Percentiles rank a stretch among this genome's conserved stretches.
Evolutionary conservation across 2,888 invertebrate genomes (phyloP).

Genomic region (Amphipyra berbera): DNA sequence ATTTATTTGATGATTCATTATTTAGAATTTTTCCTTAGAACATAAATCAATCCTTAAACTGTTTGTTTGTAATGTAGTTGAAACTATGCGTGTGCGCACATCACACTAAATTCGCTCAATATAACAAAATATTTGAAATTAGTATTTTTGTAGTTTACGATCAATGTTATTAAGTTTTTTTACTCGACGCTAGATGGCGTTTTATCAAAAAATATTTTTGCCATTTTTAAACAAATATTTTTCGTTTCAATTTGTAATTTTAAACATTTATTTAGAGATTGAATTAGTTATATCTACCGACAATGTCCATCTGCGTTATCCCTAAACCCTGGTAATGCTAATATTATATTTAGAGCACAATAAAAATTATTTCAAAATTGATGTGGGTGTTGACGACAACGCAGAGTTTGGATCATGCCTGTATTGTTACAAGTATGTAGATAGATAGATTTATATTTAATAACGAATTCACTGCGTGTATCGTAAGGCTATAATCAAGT

Average conservation of each 20-base stretch:
- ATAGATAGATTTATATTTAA: conserved; percentile 69
- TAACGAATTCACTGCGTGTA: conserved; percentile 70
- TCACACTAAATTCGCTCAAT: conserved; percentile 22
- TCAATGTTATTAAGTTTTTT: conserved; percentile 13
- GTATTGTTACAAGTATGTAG: conserved; percentile 57
- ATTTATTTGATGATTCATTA: conserved; percentile 26
- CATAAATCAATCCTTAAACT: conserved; percentile 1
- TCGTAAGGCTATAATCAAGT: conserved; percentile 54
- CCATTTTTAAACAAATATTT: conserved; percentile 9
- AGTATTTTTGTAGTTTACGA: conserved; percentile 9
- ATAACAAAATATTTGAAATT: conserved; percentile 10
- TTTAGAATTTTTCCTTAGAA: conserved; percentile 11
- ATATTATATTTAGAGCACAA: conserved; percentile 33
- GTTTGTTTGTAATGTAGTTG: conserved; percentile 17
- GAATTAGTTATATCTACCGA: conserved; percentile 9
- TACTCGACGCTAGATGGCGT: conserved; percentile 11
- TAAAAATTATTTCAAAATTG: conserved; percentile 21
- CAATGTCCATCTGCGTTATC: conserved; percentile 12
- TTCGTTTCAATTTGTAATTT: conserved; percentile 2
- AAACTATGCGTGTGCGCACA: conserved; percentile 15
- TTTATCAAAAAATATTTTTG: background rate
- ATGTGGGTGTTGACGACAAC: conserved; percentile 46
- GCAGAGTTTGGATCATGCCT: conserved; percentile 53
- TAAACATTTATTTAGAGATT: conserved; percentile 1
- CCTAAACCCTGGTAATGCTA: conserved; percentile 6